These are phyloP conservation scores for Aplodontia rufa DNA, from an alignment of 2,113 vertebrate species.

Conservation along the genomic window DNA sequence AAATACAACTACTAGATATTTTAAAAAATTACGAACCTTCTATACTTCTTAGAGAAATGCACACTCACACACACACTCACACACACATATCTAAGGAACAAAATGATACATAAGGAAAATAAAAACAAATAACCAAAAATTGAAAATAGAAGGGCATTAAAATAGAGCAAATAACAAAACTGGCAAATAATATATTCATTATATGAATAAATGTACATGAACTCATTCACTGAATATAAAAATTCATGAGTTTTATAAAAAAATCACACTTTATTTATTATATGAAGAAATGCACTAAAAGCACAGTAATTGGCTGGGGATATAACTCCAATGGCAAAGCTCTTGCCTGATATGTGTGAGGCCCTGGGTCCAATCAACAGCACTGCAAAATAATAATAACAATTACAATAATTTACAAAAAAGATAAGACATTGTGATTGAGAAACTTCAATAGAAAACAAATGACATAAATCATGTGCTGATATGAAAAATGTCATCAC, in stretches of 20 bases:
- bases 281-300: background rate
- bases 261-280: background rate
- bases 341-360: too few species aligned
- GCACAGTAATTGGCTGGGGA: background rate
- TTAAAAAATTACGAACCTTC: too few species aligned
- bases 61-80: background rate
- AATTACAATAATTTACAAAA: too few species aligned
- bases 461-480: too few species aligned
- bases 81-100: background rate
- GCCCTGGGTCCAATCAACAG: too few species aligned
- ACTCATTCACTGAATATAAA: background rate
- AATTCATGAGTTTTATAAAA: background rate
- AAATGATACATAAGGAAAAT: background rate
- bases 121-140: background rate
- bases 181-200: background rate
- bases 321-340: too few species aligned
- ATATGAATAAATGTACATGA: background rate
- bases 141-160: background rate
- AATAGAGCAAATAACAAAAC: background rate
- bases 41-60: too few species aligned
- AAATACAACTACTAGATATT: background rate
- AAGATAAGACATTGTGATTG: too few species aligned
- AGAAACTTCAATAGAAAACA: too few species aligned
- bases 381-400: too few species aligned
- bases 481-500: background rate